phyloP scores from a whole-genome alignment of 2,888 invertebrate genomes.

The Ectemnius continuus region DNA sequence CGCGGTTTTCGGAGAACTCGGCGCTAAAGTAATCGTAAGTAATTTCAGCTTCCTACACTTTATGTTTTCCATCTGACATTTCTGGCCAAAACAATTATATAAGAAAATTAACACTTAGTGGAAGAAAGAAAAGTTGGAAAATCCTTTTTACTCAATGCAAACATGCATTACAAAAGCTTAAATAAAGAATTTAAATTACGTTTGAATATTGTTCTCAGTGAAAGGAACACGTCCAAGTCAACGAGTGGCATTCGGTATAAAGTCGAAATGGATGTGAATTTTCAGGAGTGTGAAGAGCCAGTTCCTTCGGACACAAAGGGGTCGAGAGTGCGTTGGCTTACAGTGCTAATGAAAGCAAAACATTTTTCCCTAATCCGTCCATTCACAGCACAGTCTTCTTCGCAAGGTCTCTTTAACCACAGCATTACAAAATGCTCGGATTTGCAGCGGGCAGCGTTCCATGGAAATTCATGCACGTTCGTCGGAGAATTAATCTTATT shows the following conservation, averaged over 20 bases:
- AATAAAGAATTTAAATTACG: no score
- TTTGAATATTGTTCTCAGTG: no score
- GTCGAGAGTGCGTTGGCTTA: not conserved
- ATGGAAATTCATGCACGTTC: not conserved
- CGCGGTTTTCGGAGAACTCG: conserved; percentile 85
- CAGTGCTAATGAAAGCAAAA: not conserved
- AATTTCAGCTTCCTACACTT: conserved; percentile 23
- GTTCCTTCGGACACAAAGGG: not conserved
- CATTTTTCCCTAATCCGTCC: conserved; percentile 1
- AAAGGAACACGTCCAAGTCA: no score
- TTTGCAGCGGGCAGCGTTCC: not conserved
- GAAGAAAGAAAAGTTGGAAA: no score
- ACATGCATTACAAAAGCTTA: no score
- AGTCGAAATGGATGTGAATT: no score
- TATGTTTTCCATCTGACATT: not conserved
- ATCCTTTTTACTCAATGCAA: no score
- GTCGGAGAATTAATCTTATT: conserved; percentile 1
- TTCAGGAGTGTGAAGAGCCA: not conserved
- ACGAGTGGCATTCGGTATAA: no score
- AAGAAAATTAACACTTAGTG: no score
- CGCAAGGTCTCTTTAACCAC: not conserved
- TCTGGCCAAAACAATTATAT: no score
- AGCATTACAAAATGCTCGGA: not conserved
- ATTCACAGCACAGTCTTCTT: not conserved
- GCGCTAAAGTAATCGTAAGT: conserved; percentile 88